Evolutionary conservation across 2,888 invertebrate species (phyloP), one percentile per base, ranked within the genome.

Genomic region (Drosophila fulvimacula): DNA sequence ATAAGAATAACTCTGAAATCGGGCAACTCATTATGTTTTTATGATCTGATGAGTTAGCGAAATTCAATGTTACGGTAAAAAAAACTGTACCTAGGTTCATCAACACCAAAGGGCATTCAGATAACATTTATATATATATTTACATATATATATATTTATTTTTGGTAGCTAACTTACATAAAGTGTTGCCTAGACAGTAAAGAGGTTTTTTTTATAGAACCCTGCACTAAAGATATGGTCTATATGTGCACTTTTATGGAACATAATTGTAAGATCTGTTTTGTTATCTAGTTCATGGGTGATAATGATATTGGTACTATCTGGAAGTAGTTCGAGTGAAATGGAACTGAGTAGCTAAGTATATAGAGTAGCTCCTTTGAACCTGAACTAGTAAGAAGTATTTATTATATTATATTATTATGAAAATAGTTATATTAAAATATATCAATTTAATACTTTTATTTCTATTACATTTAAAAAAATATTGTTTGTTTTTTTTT

Each of bases 201-300:
- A 11, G 3, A 9, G 9, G n/a, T 1, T 48, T 5, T 5, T 62
- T 53, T 48, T 48, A 48, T 53, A 34, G 55, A 55, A 17, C 27
- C 13, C 11, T 5, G 38, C 15, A 27, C 19, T 36, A 27, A 46
- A 62, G 62, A 62, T 65, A 65, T 52, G 24, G 6, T 3, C 10
- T 9, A 11, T 15, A 60, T 17, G 21, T 60, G 6, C n/a, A 17
- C 9, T 38, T 34, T 10, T 32, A 36, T 38, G 32, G 24, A 39
- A n/a, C 27, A 34, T 62, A 44, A 44, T 64, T 15, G n/a, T 36
- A 11, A 15, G 44, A 27, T 13, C 0, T 17, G n/a, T 6, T 32
- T 19, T 55, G 13, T 36, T 15, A 46, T 58, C 57, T 46, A 24
- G 13, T 46, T 46, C n/a, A 36, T 5, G 24, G 7, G 2, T 11